phyloP scores from a whole-genome alignment of 2,888 invertebrate genomes.

The Acrobasis suavella region DNA sequence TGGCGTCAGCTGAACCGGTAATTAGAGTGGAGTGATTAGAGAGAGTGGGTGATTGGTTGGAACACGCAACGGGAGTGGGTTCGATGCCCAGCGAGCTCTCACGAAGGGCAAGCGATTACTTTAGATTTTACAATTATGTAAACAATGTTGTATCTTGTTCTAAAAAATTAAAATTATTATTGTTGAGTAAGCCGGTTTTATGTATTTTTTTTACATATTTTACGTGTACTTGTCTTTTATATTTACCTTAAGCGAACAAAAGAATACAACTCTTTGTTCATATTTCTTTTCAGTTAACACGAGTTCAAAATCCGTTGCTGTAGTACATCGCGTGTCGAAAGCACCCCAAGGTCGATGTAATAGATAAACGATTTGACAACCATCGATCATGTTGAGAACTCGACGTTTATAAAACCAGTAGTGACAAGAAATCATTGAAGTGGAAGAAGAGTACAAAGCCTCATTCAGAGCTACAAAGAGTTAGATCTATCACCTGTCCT shows the following conservation, averaged over 20 bases:
- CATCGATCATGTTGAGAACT: conserved; percentile 13
- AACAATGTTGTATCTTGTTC: not conserved
- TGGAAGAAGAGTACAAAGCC: conserved; percentile 26
- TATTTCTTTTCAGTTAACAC: not conserved
- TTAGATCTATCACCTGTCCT: conserved; percentile 66
- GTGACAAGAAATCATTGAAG: conserved; percentile 3
- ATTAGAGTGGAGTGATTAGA: conserved; percentile 62
- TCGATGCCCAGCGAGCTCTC: conserved; percentile 52
- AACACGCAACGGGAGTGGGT: conserved; percentile 57
- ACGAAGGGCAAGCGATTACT: conserved; percentile 36
- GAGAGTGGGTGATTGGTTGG: conserved; percentile 52
- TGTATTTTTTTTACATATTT: not conserved
- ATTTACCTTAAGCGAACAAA: not conserved
- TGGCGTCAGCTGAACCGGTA: conserved; percentile 43
- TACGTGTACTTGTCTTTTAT: not conserved
- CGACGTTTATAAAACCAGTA: conserved; percentile 11
- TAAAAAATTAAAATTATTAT: not conserved
- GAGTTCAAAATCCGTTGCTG: not conserved
- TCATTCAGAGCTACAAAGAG: conserved; percentile 47
- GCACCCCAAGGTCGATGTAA: conserved; percentile 12
- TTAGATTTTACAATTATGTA: not conserved
- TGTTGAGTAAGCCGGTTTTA: not conserved
- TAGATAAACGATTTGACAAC: conserved; percentile 17
- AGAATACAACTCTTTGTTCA: too few species aligned
- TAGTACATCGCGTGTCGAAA: conserved; percentile 4